Evolutionary conservation across 2,888 invertebrate species (phyloP).

Genomic region (Fragum fragum): DNA sequence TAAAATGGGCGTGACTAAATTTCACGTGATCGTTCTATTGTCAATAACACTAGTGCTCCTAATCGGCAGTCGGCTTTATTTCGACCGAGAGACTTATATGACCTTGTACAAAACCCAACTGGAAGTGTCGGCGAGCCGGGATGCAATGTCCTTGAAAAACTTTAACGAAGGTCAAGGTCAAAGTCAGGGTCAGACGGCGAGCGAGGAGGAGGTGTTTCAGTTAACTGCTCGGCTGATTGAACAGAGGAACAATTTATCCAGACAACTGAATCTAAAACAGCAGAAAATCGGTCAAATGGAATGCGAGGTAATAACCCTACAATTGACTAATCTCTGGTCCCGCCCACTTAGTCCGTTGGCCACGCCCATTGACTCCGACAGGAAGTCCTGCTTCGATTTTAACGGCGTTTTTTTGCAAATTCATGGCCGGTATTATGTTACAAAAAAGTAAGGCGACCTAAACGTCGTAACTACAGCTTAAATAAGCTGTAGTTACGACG

Average conservation of each 20-base stretch:
- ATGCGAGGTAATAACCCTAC: slow-evolving; percentile 50
- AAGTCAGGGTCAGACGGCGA: not conserved
- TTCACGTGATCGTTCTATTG: slow-evolving; percentile 33
- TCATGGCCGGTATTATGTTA: too few relatives aligned
- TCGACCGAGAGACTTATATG: slow-evolving; percentile 10
- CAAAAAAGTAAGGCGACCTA: too few relatives aligned
- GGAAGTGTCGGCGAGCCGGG: slow-evolving; percentile 19
- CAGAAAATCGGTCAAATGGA: slow-evolving; percentile 57
- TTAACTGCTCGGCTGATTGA: slow-evolving; percentile 28
- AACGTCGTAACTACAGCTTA: too few relatives aligned
- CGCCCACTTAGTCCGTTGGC: too few relatives aligned
- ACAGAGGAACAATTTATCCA: slow-evolving; percentile 58
- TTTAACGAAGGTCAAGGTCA: slow-evolving; percentile 5
- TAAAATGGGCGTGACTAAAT: slow-evolving; percentile 29
- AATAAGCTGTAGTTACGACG: too few relatives aligned
- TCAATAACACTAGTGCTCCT: slow-evolving; percentile 17
- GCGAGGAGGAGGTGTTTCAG: slow-evolving; percentile 17
- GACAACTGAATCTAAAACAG: slow-evolving; percentile 45
- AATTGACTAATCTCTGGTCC: too few relatives aligned
- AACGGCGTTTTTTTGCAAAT: too few relatives aligned
- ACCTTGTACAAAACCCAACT: slow-evolving; percentile 16
- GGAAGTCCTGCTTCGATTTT: too few relatives aligned
- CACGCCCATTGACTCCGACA: too few relatives aligned
- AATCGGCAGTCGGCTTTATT: slow-evolving; percentile 29
- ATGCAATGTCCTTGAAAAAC: slow-evolving; percentile 1